These are phyloP conservation scores for Gasterosteus nipponicus DNA, from an alignment of 2,113 vertebrate species.

Conservation along the genomic window DNA sequence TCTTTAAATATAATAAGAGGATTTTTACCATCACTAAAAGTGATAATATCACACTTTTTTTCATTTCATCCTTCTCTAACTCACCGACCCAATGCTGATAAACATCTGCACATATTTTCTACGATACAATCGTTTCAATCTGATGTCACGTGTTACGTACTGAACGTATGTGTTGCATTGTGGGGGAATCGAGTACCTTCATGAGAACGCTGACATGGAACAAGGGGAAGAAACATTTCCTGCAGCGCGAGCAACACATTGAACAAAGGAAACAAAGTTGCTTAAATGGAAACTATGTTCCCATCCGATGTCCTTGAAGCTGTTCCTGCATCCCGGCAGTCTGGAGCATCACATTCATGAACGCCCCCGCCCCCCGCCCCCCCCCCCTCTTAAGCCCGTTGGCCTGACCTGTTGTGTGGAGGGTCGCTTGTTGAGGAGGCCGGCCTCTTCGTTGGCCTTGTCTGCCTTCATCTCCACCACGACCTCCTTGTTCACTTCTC, in stretches of 20 bases:
- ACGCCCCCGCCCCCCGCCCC: neutral
- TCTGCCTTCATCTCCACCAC: conserved; percentile 85
- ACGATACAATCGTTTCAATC: neutral
- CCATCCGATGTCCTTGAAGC: conserved; percentile 2
- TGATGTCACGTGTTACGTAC: too few relatives aligned
- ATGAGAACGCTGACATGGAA: neutral
- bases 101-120: neutral
- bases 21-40: too few relatives aligned
- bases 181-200: neutral
- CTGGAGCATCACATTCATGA: conserved; percentile 9
- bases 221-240: neutral
- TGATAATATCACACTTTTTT: too few relatives aligned
- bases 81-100: neutral
- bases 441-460: conserved; percentile 82
- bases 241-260: neutral
- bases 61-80: too few relatives aligned
- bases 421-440: conserved; percentile 78
- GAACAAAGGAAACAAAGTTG: neutral
- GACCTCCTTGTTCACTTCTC: conserved; percentile 76
- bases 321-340: neutral
- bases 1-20: neutral
- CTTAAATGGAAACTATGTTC: conserved; percentile 5
- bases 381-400: neutral
- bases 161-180: neutral
- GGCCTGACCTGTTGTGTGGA: conserved; percentile 76